Evolutionary conservation across 2,113 vertebrate genomes (phyloP).

Genomic region (Festucalex cinctus): DNA sequence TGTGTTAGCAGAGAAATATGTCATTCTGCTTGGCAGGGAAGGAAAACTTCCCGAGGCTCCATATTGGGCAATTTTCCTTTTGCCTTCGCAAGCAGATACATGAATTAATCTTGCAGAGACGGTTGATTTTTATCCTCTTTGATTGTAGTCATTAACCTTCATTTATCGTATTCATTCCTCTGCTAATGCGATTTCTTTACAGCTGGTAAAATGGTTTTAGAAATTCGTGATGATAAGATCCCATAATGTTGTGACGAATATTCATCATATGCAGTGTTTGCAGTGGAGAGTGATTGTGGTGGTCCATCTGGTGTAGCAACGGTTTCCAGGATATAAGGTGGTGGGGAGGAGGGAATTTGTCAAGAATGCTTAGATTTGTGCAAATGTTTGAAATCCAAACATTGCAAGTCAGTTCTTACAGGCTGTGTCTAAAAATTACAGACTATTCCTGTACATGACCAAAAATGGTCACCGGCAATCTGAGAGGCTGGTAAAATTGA

Average conservation of each 20-base stretch:
- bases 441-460: neutral
- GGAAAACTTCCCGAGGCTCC: slow-evolving; percentile 14
- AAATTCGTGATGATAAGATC: slow-evolving; percentile 6
- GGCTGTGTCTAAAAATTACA: neutral
- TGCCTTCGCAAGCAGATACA: slow-evolving; percentile 15
- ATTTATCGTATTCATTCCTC: slow-evolving; percentile 10
- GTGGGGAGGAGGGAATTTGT: too few species aligned
- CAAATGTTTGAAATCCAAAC: slow-evolving; percentile 3
- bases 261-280: slow-evolving; percentile 7
- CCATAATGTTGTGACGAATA: neutral
- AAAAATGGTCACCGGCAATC: neutral
- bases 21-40: slow-evolving; percentile 7
- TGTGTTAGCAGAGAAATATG: slow-evolving; percentile 21
- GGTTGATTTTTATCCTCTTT: slow-evolving; percentile 18
- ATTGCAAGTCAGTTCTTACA: neutral
- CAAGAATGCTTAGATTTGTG: neutral
- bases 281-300: neutral
- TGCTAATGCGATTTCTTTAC: slow-evolving; percentile 1
- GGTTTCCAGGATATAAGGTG: neutral
- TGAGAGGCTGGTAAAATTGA: neutral
- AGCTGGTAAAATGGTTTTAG: neutral
- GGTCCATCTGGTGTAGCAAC: neutral
- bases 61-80: slow-evolving; percentile 18
- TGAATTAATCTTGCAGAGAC: slow-evolving; percentile 18
- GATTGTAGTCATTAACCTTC: slow-evolving; percentile 16